A percentile compares a stretch with the other conserved stretches of the same genome.
These are phyloP conservation scores for Cataglyphis rosenhaueri DNA, from an alignment of 2,888 invertebrate species.

Conservation along the genomic window DNA sequence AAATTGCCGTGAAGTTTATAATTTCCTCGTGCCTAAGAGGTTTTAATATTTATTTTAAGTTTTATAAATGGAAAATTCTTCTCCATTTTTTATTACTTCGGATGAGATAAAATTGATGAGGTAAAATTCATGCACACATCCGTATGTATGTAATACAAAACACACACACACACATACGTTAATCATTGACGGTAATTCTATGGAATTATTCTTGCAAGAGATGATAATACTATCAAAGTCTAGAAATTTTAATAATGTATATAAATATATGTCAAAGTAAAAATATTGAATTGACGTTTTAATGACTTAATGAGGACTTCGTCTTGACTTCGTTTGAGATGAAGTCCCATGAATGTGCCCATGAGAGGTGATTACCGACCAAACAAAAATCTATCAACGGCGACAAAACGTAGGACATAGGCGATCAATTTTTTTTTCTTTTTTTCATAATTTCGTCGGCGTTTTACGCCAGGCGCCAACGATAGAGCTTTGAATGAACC, in stretches of 20 bases:
- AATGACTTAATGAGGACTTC: background rate
- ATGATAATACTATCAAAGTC: background rate
- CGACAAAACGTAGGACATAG: background rate
- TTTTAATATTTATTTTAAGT: background rate
- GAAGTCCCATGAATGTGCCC: background rate
- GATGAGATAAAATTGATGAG: no score
- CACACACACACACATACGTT: no score
- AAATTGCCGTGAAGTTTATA: background rate
- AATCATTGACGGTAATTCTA: background rate
- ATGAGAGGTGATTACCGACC: background rate
- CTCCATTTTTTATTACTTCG: no score
- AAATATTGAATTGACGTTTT: background rate
- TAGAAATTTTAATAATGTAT: background rate
- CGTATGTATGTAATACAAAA: background rate
- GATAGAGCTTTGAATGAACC: constrained; percentile 76
- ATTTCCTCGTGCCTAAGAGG: background rate
- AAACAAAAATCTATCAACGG: background rate
- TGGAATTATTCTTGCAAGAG: background rate
- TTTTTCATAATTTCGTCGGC: constrained; percentile 60
- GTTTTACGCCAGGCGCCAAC: constrained; percentile 60
- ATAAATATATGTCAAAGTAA: background rate
- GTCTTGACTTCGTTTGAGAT: background rate
- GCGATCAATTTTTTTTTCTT: background rate
- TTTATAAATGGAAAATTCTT: background rate
- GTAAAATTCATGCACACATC: background rate